Evolutionary conservation across 2,113 vertebrate genomes (phyloP).

Genomic region (Mesembrinibis cayennensis): DNA sequence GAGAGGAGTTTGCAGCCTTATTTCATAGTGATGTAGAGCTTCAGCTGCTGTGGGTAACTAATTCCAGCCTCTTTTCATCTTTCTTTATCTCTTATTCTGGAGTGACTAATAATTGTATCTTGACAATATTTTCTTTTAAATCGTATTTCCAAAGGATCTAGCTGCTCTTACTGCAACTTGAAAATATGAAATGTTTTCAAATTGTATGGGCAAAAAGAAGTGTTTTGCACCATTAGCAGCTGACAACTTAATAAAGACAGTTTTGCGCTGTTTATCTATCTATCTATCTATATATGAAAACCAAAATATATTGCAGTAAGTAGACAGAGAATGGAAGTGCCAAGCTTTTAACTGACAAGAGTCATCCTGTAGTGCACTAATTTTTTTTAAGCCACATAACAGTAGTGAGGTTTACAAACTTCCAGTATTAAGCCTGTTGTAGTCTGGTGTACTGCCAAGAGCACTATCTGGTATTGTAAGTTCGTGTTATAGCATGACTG

Average conservation of each 20-base stretch:
- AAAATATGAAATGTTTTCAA: background rate
- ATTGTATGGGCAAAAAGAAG: background rate
- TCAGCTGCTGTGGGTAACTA: background rate
- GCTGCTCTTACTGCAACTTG: background rate
- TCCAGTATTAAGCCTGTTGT: background rate
- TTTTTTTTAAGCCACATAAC: background rate
- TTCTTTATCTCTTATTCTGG: background rate
- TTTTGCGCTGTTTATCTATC: background rate
- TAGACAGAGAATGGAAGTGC: background rate
- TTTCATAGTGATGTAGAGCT: background rate
- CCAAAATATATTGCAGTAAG: background rate
- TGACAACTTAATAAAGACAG: background rate
- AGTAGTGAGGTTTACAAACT: background rate
- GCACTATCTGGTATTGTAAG: background rate
- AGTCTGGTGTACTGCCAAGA: background rate
- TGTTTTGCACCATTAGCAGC: background rate
- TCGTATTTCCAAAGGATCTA: background rate
- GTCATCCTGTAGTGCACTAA: background rate
- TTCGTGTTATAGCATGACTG: fast-evolving
- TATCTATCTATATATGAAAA: background rate
- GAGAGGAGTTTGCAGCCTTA: background rate
- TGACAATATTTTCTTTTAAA: background rate
- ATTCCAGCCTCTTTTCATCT: background rate
- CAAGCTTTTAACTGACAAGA: background rate
- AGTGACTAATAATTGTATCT: background rate